These are phyloP conservation scores for Syngnathus floridae DNA, from an alignment of 2,113 vertebrate genomes.

Conservation along the genomic window DNA sequence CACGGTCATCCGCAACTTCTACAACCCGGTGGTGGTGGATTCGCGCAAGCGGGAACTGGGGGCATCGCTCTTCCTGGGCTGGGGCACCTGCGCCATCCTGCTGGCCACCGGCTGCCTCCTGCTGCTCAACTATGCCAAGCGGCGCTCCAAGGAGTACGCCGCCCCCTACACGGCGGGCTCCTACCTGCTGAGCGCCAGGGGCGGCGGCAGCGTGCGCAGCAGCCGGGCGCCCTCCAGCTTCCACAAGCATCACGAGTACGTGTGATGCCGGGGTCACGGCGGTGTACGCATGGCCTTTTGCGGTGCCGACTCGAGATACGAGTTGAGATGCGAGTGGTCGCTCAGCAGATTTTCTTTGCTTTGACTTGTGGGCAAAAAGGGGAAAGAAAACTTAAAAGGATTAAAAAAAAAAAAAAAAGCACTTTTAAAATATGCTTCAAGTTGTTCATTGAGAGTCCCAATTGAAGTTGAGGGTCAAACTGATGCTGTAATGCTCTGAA, in stretches of 20 bases:
- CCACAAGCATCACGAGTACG: slow-evolving; percentile 40
- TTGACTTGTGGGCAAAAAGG: neutral
- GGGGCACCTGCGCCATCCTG: slow-evolving; percentile 61
- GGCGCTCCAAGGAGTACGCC: slow-evolving; percentile 31
- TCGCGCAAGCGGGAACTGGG: slow-evolving; percentile 68
- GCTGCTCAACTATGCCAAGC: slow-evolving; percentile 51
- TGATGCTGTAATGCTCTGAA: neutral
- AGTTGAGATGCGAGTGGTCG: neutral
- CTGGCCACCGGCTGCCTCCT: slow-evolving; percentile 59
- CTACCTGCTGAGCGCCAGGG: neutral
- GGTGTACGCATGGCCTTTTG: neutral
- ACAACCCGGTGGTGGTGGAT: slow-evolving; percentile 56
- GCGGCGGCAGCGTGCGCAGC: slow-evolving; percentile 6
- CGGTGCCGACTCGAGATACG: neutral
- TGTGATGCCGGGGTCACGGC: slow-evolving; percentile 24
- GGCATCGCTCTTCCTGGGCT: slow-evolving; percentile 68
- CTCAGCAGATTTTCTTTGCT: no score
- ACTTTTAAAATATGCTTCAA: no score
- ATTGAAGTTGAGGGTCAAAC: neutral
- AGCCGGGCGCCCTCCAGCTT: slow-evolving; percentile 17
- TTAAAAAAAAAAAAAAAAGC: neutral
- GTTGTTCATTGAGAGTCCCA: neutral
- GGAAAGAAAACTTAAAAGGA: no score
- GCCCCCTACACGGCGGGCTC: neutral
- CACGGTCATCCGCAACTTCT: slow-evolving; percentile 64